Evolutionary conservation across 2,113 vertebrate species (phyloP), one percentile per base, ranked within the genome.

Genomic region (Saimiri boliviensis): DNA sequence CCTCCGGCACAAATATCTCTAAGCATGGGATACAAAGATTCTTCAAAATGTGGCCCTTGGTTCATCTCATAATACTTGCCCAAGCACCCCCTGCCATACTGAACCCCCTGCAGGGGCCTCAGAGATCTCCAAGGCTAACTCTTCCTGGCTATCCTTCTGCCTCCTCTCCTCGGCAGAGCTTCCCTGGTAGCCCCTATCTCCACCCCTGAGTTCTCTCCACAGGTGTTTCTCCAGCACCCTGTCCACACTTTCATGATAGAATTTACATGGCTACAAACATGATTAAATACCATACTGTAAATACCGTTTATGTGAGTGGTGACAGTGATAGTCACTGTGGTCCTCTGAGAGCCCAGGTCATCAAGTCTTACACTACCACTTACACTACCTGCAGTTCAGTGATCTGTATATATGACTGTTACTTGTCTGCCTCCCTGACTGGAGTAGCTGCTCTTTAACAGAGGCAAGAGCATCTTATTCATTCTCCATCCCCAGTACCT

Each of bases 231-330:
- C 27, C 21, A 80, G 89, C n/a, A 37, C n/a, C 47, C n/a, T 47
- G 74, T 52, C 80, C 56, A 49, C 49, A 83, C 42, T 95, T 95
- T 85, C 30, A 58, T 58, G 68, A 32, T 1, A 82, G 37, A 92
- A 83, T 70, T 95, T 80, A 80, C 35, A 80, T 40, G 56, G 63
- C 32, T 76, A 30, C 20, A 93, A 95, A 94, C 60, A 94, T 89
- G 35, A 35, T 85, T 94, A 82, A 94, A 86, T 49, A 30, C 37
- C 70, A 42, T 23, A 86, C 54, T 0, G 17, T 56, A 84, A 84
- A 88, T 52, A 87, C 32, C 25, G 58, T 70, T 84, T 76, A 84
- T 70, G 35, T 83, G 90, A 93, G 63, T 23, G 37, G 81, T 68
- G 88, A 84, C 93, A 86, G 68, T 42, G n/a, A 94, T 1, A 60